A percentile compares a stretch with the other conserved stretches of the same genome.
Evolutionary conservation across 2,888 invertebrate species (phyloP).

Genomic region (Harpalus rufipes): DNA sequence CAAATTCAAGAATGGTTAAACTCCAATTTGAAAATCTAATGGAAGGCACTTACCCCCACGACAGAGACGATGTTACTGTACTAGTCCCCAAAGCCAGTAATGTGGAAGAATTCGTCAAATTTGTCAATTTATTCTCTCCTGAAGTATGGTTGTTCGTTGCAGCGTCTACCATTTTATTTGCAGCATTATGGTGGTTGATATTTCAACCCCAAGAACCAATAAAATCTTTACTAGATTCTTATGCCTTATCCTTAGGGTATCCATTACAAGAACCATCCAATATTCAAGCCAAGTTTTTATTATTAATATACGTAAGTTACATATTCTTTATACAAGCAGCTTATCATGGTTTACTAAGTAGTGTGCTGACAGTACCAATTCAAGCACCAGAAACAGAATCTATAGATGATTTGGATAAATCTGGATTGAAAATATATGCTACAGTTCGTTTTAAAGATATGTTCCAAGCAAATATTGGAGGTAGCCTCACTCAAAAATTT

Average conservation of each 20-base stretch:
- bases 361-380: slow-evolving; percentile 74
- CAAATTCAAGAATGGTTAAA: slow-evolving; percentile 79
- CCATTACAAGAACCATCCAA: slow-evolving; percentile 32
- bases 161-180: slow-evolving; percentile 24
- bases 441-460: slow-evolving; percentile 60
- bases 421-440: slow-evolving; percentile 69
- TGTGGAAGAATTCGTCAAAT: slow-evolving; percentile 53
- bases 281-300: slow-evolving; percentile 70
- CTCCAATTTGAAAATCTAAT: slow-evolving; percentile 78
- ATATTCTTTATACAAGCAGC: slow-evolving; percentile 74
- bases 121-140: slow-evolving; percentile 48
- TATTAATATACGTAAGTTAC: slow-evolving; percentile 74
- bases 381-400: slow-evolving; percentile 74
- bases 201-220: slow-evolving; percentile 12
- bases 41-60: slow-evolving; percentile 79
- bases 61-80: slow-evolving; percentile 66
- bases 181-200: slow-evolving; percentile 48
- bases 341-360: slow-evolving; percentile 75
- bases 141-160: slow-evolving; percentile 57
- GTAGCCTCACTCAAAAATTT: slow-evolving; percentile 3
- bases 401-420: slow-evolving; percentile 72
- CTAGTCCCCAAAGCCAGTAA: slow-evolving; percentile 55
- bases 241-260: slow-evolving; percentile 45
- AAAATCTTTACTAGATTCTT: slow-evolving; percentile 22
- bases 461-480: slow-evolving; percentile 52